Conservation (phyloP, 2,888 invertebrate species). For the Hemicrepidius hirtus region DNA sequence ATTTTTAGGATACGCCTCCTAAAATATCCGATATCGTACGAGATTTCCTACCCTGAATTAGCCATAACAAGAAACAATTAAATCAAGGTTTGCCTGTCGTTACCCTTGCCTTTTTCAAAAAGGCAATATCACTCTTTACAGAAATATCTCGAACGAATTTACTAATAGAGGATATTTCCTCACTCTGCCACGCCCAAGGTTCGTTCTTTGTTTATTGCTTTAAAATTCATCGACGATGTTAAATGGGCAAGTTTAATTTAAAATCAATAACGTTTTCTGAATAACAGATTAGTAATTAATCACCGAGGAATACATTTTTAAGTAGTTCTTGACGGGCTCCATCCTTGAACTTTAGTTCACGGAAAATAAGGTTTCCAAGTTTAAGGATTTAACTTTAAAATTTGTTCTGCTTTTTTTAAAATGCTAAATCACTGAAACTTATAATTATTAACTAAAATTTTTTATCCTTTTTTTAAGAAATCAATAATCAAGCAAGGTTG, state of each 20-base stretch:
- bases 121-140: slow-evolving; percentile 26
- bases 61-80: slow-evolving; percentile 17
- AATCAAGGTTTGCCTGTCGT: slow-evolving; percentile 35
- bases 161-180: slow-evolving; percentile 30
- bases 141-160: slow-evolving; percentile 29
- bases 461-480: background rate
- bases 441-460: background rate
- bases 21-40: background rate
- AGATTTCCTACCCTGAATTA: slow-evolving; percentile 9
- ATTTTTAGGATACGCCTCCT: slow-evolving; percentile 2
- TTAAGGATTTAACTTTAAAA: slow-evolving; percentile 21
- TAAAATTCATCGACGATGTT: slow-evolving; percentile 24
- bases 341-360: slow-evolving; percentile 39
- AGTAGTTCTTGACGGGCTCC: slow-evolving; percentile 8
- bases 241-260: slow-evolving; percentile 28
- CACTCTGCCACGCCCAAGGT: slow-evolving; percentile 31
- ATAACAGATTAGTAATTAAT: slow-evolving; percentile 26
- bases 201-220: slow-evolving; percentile 27
- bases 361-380: slow-evolving; percentile 23
- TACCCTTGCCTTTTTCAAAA: slow-evolving; percentile 41
- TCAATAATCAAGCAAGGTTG: background rate
- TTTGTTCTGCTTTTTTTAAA: background rate
- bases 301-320: slow-evolving; percentile 20
- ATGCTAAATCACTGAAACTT: slow-evolving; percentile 1
- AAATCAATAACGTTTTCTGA: slow-evolving; percentile 29